phyloP scores from a whole-genome alignment of 1,140 invertebrate species.

The Micrasema minimum region DNA sequence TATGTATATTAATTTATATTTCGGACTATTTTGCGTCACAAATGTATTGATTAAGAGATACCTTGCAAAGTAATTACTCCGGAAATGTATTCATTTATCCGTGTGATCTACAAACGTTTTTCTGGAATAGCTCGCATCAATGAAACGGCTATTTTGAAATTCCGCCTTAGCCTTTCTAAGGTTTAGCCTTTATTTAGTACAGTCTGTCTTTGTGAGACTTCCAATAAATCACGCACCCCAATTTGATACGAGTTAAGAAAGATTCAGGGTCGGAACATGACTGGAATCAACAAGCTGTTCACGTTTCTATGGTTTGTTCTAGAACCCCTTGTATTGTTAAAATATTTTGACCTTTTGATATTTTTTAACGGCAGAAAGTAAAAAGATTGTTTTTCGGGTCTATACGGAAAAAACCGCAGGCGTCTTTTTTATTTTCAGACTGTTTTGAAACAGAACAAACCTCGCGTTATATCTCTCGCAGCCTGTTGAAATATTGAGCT shows the following conservation, averaged over 20 bases:
- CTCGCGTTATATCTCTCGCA: too few species aligned
- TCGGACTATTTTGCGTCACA: too few species aligned
- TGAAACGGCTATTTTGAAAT: constrained; percentile 31
- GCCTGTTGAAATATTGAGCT: too few species aligned
- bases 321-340: constrained; percentile 39
- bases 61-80: not conserved
- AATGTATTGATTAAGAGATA: too few species aligned
- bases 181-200: constrained; percentile 43
- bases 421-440: constrained; percentile 29
- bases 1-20: too few species aligned
- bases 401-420: constrained; percentile 9
- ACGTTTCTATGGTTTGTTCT: constrained; percentile 44
- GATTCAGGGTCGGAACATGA: constrained; percentile 51
- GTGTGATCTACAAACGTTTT: not conserved
- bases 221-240: constrained; percentile 52
- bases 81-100: constrained; percentile 3
- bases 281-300: constrained; percentile 48
- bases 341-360: constrained; percentile 27
- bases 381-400: not conserved
- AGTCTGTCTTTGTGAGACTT: constrained; percentile 38
- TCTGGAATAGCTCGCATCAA: not conserved
- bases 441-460: not conserved
- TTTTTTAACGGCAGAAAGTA: constrained; percentile 37
- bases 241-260: constrained; percentile 55
- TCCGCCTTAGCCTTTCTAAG: constrained; percentile 1